phyloP scores from a whole-genome alignment of 2,113 vertebrate species.

The Phyllostomus discolor region DNA sequence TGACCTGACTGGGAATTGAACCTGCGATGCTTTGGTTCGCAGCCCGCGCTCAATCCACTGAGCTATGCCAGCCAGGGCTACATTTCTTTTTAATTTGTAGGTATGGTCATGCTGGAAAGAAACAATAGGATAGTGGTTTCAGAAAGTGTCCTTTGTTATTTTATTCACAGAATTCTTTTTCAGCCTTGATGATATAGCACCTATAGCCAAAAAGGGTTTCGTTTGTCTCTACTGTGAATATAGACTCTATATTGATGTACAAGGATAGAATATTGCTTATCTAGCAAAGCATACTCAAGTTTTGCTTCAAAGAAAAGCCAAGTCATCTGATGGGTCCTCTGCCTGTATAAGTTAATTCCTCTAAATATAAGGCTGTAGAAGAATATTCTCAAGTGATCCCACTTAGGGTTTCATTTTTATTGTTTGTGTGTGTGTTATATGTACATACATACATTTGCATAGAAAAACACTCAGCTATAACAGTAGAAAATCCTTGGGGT shows the following conservation, averaged over 20 bases:
- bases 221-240: background rate
- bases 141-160: conserved; percentile 32
- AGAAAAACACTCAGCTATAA: background rate
- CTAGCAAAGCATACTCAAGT: background rate
- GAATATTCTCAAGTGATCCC: background rate
- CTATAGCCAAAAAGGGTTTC: background rate
- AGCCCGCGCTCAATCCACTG: too few relatives aligned
- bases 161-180: background rate
- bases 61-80: background rate
- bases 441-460: background rate
- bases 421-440: background rate
- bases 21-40: too few relatives aligned
- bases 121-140: conserved; percentile 6
- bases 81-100: background rate
- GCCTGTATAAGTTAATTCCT: background rate
- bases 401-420: background rate
- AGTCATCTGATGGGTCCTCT: background rate
- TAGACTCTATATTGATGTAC: background rate
- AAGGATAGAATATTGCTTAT: background rate
- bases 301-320: conserved; percentile 31
- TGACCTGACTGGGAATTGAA: too few relatives aligned
- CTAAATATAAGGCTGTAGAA: background rate
- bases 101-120: conserved; percentile 7
- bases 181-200: background rate
- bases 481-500: background rate